Base-by-base conservation (phyloP, 2,797 vertebrate species). In the Lutjanus argentimaculatus region DNA sequence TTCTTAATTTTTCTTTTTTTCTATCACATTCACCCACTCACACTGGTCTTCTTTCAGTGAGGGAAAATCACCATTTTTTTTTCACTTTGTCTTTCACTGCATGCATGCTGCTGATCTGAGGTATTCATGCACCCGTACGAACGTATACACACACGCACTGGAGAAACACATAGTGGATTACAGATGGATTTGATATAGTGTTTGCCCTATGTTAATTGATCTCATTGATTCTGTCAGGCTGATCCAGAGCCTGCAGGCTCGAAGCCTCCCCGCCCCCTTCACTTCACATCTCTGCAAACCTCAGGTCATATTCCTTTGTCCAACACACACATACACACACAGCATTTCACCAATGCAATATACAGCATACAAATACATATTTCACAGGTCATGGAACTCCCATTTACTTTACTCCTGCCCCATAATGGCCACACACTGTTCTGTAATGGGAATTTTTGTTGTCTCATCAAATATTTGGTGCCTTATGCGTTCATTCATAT, bases 191-290 rank as follows among this genome's bases (percentile, higher is more conserved):
- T 92, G 78, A 92, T 92, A 53, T 75, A 85, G 89, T 90, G 89
- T 90, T 89, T 83, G 78, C 66, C 79, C 46, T 61, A 75, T 91
- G 86, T 91, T 93, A 88, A 89, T 90, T 92, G 89, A 92, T 89
- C 72, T 57, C 61, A 92, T 89, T 84, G 90, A 93, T 93, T 90
- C 64, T 91, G 89, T 91, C 87, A 88, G 71, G 69, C 66, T 82
- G 77, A 89, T 91, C 80, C 79, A 86, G 63, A 75, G 78, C 82
- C 80, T 72, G 69, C 65, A 69, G 73, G 30, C 82, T 83, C 42
- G 1, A n/a, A 71, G 67, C 48, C 11, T 15, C 48, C 25, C 55
- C 1, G 0, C 73, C 46, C 25, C 72, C 57, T 71, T 73, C 58
- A 67, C 15, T 25, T 59, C 25, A 56, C 46, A 45, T 58, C 55